Evolutionary conservation across 2,797 vertebrate species (phyloP).

Genomic region (Xiphorhynchus erythropygius): DNA sequence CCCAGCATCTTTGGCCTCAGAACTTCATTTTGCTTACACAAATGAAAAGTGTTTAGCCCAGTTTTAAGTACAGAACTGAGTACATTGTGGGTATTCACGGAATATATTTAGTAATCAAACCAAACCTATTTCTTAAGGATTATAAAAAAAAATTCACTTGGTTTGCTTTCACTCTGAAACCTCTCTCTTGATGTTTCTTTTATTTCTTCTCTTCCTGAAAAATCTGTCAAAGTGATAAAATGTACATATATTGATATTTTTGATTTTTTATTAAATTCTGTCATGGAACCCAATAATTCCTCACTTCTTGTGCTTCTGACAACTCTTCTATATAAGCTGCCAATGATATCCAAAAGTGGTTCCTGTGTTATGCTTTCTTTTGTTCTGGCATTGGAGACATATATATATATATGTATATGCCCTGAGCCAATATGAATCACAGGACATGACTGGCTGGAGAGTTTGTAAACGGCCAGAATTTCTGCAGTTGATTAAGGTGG

Average conservation of each 20-base stretch:
- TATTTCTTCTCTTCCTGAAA: neutral
- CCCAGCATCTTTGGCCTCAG: neutral
- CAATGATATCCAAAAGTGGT: neutral
- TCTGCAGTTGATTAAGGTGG: neutral
- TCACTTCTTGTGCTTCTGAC: neutral
- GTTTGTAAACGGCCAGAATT: neutral
- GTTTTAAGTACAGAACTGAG: neutral
- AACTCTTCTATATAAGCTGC: neutral
- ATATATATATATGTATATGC: neutral
- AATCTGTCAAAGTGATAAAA: neutral
- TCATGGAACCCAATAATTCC: neutral
- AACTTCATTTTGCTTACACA: neutral
- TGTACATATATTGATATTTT: neutral
- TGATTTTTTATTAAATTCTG: neutral
- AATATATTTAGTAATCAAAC: neutral
- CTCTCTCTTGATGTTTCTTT: neutral
- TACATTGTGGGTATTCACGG: neutral
- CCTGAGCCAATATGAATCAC: neutral
- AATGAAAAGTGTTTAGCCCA: neutral
- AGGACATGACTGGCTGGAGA: fast-evolving
- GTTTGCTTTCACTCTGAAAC: neutral
- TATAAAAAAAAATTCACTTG: neutral
- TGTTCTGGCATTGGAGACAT: neutral
- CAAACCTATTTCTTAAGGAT: neutral
- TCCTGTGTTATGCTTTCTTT: neutral